Conservation (phyloP, 2,888 invertebrate species). For the Drosophila atroscutellata region DNA sequence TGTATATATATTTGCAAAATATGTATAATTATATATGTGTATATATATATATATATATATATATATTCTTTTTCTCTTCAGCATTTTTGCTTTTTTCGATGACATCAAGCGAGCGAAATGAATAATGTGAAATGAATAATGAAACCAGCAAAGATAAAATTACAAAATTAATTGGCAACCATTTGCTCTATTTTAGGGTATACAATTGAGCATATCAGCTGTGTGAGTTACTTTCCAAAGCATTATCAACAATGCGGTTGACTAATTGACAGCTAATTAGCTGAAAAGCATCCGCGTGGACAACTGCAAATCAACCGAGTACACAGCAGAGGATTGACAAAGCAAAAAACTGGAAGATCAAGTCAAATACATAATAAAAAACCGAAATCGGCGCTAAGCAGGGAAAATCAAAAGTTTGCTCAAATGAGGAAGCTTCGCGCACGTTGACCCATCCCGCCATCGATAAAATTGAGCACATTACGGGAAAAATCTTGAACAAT, state of each 20-base stretch:
- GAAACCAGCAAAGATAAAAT: background rate
- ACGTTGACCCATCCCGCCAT: background rate
- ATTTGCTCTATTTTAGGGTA: conserved; percentile 4
- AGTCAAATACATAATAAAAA: background rate
- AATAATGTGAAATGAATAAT: background rate
- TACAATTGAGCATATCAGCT: conserved; percentile 8
- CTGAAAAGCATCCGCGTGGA: conserved; percentile 14
- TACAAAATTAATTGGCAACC: background rate
- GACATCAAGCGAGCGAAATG: conserved; percentile 2
- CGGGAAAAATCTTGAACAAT: conserved; percentile 52
- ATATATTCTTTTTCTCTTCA: background rate
- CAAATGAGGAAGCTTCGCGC: conserved; percentile 65
- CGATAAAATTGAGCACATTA: conserved; percentile 21
- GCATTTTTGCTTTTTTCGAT: background rate
- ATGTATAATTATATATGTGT: background rate
- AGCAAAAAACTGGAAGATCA: background rate
- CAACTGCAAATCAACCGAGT: conserved; percentile 41
- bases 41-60: background rate
- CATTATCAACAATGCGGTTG: conserved; percentile 22
- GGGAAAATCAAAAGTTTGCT: conserved; percentile 59
- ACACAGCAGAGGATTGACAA: conserved; percentile 30
- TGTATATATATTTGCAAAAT: background rate
- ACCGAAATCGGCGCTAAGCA: conserved; percentile 26
- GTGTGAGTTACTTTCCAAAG: conserved; percentile 2
- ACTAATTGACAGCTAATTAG: conserved; percentile 65